Base-by-base conservation (phyloP, 1,140 invertebrate species). In the Lepeophtheirus salmonis region DNA sequence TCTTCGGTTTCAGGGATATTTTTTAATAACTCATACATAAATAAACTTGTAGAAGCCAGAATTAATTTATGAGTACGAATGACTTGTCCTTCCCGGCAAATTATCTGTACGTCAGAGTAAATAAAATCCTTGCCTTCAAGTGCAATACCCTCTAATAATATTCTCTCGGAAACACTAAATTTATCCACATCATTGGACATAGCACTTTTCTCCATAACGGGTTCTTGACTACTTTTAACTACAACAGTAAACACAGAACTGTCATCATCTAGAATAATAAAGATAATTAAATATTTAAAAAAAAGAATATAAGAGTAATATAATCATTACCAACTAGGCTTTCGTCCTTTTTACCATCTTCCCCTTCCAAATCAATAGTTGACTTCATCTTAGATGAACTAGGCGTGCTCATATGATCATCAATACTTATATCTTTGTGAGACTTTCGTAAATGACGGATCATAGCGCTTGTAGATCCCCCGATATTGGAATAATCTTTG, bases 21-120 rank as follows among this genome's bases (percentile, higher is more conserved):
- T 20, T 54, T 24, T 3, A 54, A 23, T 14, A 24, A 14, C 2
- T 24, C 18, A 20, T 54, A 21, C 18, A 54, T 3, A 24, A 54
- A 24, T 14, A 20, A 2, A 54, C 52, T 54, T 20, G 23, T 21
- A 2, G 52, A 14, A 20, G 52, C 52, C 52, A 54, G 16, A 13
- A 54, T 24, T n/a, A 54, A 20, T 14, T 20, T 14, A 54, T 54
- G 52, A 2, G 14, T 24, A n/a, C 18, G 23, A 20, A 54, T 23
- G 52, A 20, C 17, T 41, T 41, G 30, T 20, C 52, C 52, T 16
- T 54, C 52, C 18, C n/a, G 13, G 52, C 52, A 54, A 17, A 54
- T 24, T 14, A 54, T 54, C 17, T n/a, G 17, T 20, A 54, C 20
- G 16, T 54, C 52, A n/a, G 52, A 20, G n/a, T 16, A 3, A 3